Evolutionary conservation across 2,113 vertebrate species (phyloP).

Genomic region (Edolisoma coerulescens): DNA sequence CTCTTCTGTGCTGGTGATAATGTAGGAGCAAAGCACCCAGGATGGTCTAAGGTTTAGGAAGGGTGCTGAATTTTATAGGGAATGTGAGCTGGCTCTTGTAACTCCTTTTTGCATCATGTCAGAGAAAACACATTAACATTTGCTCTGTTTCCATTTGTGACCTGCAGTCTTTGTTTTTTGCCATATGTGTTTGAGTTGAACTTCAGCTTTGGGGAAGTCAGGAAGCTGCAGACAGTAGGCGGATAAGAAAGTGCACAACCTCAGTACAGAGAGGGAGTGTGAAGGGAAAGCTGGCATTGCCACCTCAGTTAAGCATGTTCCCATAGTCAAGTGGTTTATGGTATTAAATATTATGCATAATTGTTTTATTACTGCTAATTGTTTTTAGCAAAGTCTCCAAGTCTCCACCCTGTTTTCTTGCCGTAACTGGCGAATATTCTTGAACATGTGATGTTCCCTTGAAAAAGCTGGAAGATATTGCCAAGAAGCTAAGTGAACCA

Average conservation of each 20-base stretch:
- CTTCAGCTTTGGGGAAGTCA: not conserved
- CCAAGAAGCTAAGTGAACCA: not conserved
- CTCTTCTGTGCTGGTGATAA: not conserved
- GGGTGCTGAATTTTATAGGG: not conserved
- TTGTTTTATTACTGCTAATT: not conserved
- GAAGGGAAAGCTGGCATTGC: not conserved
- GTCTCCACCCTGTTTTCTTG: not conserved
- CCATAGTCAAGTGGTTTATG: not conserved
- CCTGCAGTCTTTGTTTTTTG: not conserved
- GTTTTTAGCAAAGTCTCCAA: not conserved
- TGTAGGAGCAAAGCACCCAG: fast-evolving
- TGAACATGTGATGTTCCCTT: not conserved
- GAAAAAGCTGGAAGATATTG: not conserved
- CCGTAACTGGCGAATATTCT: not conserved
- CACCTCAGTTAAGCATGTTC: not conserved
- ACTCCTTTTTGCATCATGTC: not conserved
- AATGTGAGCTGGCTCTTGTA: not conserved
- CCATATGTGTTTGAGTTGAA: not conserved
- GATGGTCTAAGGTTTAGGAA: not conserved
- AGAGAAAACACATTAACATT: not conserved
- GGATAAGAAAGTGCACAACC: not conserved
- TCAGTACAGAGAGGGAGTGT: not conserved
- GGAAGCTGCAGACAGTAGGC: not conserved
- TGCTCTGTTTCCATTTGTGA: not conserved
- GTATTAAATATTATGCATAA: not conserved